Evolutionary conservation across 1,140 invertebrate genomes (phyloP).

Genomic region (Drosophila kanapiae): DNA sequence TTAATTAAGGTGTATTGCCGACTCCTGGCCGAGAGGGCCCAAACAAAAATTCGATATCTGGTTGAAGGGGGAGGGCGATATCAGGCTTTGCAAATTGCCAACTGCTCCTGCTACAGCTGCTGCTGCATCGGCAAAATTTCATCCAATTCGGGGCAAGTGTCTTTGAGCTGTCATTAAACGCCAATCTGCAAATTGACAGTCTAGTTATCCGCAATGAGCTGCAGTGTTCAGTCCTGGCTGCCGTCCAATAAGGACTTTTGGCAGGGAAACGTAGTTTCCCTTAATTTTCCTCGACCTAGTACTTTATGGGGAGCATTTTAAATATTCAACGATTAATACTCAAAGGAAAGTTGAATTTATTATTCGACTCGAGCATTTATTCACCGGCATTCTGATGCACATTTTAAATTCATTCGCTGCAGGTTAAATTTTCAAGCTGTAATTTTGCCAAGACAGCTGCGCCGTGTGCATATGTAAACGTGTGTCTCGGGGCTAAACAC

Average conservation of each 20-base stretch:
- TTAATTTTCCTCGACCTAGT: background rate
- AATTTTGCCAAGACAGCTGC: conserved; percentile 14
- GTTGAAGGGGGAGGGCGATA: conserved; percentile 3
- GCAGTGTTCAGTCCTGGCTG: conserved; percentile 18
- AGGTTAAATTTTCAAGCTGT: conserved; percentile 14
- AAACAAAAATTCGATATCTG: conserved; percentile 74
- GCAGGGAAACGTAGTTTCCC: conserved; percentile 2
- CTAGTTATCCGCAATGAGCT: conserved; percentile 55
- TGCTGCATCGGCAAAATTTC: conserved; percentile 35
- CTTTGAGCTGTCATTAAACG: conserved; percentile 74
- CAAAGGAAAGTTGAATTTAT: conserved; percentile 21
- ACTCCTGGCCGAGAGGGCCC: conserved; percentile 26
- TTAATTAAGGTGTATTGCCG: conserved; percentile 78
- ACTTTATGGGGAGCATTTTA: background rate
- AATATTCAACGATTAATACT: conserved; percentile 32
- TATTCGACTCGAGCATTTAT: conserved; percentile 27
- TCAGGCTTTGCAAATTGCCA: conserved; percentile 50
- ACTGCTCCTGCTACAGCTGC: conserved; percentile 1
- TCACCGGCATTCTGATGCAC: conserved; percentile 8
- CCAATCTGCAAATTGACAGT: conserved; percentile 59
- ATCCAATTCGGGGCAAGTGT: conserved; percentile 52
- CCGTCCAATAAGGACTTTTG: conserved; percentile 6
- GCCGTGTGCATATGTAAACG: conserved; percentile 51
- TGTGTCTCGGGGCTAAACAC: conserved; percentile 47
- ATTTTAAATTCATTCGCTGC: conserved; percentile 50